Evolutionary conservation across 92 coral and sea anemone genomes (phyloP).

Genomic region (Pocillopora grandis): DNA sequence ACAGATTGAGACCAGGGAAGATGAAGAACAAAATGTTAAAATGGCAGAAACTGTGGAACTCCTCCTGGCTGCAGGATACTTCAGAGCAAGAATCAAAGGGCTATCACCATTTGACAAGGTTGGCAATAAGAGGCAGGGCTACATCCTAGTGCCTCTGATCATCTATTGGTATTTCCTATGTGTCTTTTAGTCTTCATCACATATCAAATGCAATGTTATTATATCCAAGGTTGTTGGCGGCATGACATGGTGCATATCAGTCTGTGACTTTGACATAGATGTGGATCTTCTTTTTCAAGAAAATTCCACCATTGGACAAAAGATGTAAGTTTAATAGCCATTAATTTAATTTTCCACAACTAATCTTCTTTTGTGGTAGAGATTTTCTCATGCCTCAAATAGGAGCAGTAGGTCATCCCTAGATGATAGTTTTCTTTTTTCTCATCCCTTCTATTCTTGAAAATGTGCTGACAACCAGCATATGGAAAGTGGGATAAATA

Average conservation of each 20-base stretch:
- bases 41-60: conserved; percentile 92
- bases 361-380: background rate
- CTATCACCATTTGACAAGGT: conserved; percentile 99
- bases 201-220: background rate
- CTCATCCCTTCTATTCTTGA: too few relatives aligned
- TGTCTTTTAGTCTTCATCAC: too few relatives aligned
- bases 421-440: too few relatives aligned
- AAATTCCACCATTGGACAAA: conserved; percentile 98
- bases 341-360: background rate
- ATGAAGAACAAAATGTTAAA: conserved; percentile 97
- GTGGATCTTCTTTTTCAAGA: conserved; percentile 97
- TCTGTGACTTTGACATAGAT: conserved; percentile 96
- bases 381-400: too few relatives aligned
- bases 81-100: conserved; percentile 97
- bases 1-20: conserved; percentile 99
- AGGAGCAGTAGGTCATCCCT: too few relatives aligned
- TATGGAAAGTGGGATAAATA: too few relatives aligned
- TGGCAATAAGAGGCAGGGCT: background rate
- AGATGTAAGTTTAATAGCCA: conserved; percentile 67
- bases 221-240: conserved; percentile 93
- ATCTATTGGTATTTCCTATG: too few relatives aligned
- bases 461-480: too few relatives aligned
- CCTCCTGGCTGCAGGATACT: conserved; percentile 97
- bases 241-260: conserved; percentile 99
- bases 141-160: too few relatives aligned